A percentile compares a stretch with the other conserved stretches of the same genome.
Evolutionary conservation across 2,113 vertebrate genomes (phyloP).

Genomic region (Crypturellus undulatus): DNA sequence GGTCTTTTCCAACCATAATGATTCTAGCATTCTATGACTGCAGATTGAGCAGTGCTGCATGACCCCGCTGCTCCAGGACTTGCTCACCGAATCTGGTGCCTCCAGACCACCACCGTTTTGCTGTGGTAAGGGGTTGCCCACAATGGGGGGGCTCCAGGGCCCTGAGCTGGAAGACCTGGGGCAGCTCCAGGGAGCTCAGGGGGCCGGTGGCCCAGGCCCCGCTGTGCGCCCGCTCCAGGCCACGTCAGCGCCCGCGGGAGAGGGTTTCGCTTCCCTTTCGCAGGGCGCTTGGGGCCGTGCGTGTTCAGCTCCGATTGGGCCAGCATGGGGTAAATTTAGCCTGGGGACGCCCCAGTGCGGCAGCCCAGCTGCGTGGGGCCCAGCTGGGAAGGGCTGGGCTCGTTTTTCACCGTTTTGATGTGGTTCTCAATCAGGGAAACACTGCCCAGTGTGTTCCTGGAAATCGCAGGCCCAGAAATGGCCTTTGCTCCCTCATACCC

Average conservation of each 20-base stretch:
- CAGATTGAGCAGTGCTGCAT: not conserved
- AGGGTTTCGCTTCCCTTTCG: conserved; percentile 23
- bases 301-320: conserved; percentile 15
- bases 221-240: rapidly evolving
- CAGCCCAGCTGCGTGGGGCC: not conserved
- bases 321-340: conserved; percentile 49
- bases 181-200: not conserved
- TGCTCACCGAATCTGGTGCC: too few relatives aligned
- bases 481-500: not conserved
- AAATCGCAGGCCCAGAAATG: not conserved
- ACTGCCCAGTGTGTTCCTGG: not conserved
- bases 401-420: not conserved
- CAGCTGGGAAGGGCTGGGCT: not conserved
- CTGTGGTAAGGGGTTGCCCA: too few relatives aligned
- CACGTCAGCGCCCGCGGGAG: conserved; percentile 53
- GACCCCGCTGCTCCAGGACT: too few relatives aligned
- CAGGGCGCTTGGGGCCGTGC: rapidly evolving
- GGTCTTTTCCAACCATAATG: too few relatives aligned
- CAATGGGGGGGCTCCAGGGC: not conserved
- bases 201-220: not conserved
- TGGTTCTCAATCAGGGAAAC: not conserved
- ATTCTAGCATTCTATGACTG: too few relatives aligned
- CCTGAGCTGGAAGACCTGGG: rapidly evolving
- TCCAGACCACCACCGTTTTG: too few relatives aligned
- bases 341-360: not conserved